A percentile compares a stretch with the other conserved stretches of the same genome.
These are phyloP conservation scores for Muscicapa comitata DNA, from an alignment of 2,797 vertebrate genomes.

Conservation along the genomic window DNA sequence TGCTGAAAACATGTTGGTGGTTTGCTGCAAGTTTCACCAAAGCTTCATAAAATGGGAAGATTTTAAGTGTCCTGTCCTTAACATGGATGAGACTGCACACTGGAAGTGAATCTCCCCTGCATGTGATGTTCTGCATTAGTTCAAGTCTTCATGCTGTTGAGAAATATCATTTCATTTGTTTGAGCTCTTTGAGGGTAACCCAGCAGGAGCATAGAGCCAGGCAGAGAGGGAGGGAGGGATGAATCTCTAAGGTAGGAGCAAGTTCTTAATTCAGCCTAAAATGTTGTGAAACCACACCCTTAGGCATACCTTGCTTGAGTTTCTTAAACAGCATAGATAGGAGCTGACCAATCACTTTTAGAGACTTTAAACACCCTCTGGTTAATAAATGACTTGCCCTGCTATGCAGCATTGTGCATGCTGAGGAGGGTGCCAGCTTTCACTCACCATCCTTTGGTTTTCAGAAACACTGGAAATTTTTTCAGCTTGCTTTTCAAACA, in stretches of 20 bases:
- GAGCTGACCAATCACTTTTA: not conserved
- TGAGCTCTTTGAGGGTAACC: not conserved
- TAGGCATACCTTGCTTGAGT: not conserved
- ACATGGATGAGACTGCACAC: rapidly evolving
- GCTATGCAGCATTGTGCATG: not conserved
- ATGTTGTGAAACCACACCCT: not conserved
- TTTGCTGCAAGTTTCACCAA: not conserved
- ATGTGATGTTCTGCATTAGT: not conserved
- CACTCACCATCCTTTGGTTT: not conserved
- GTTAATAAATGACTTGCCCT: not conserved
- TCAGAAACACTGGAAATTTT: not conserved
- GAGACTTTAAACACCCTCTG: not conserved
- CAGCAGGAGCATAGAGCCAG: not conserved
- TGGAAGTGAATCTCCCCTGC: not conserved
- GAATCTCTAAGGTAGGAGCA: not conserved
- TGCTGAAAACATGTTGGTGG: not conserved
- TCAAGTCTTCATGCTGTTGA: not conserved
- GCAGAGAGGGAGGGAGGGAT: not conserved
- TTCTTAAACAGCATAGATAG: not conserved
- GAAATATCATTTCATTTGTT: not conserved
- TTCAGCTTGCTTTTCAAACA: not conserved
- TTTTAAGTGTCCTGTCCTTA: not conserved
- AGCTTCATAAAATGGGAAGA: not conserved
- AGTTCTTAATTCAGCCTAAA: not conserved
- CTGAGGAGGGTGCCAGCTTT: not conserved